Percentiles rank a stretch among this genome's conserved stretches.
Evolutionary conservation across 2,797 vertebrate species (phyloP).

Genomic region (Valencia hispanica): DNA sequence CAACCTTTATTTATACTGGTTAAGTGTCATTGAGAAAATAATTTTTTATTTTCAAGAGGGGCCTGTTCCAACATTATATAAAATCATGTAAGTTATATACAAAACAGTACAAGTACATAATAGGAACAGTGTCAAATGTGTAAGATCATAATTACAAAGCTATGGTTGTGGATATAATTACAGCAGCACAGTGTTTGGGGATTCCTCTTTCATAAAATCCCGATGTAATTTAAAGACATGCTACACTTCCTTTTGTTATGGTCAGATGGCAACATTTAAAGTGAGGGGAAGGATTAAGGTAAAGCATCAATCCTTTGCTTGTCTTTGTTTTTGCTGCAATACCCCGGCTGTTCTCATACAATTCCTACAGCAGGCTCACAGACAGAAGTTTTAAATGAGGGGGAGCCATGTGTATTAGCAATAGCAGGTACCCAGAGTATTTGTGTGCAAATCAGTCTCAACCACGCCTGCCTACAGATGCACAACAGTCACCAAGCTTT

Average conservation of each 20-base stretch:
- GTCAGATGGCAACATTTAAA: not conserved
- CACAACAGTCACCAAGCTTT: not conserved
- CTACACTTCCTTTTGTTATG: not conserved
- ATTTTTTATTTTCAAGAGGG: not conserved
- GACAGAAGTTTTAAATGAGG: not conserved
- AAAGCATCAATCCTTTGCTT: not conserved
- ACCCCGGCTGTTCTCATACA: not conserved
- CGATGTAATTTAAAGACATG: not conserved
- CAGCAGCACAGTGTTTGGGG: not conserved
- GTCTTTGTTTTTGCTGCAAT: not conserved
- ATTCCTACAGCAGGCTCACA: not conserved
- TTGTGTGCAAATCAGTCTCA: not conserved
- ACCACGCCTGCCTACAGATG: not conserved
- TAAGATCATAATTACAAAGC: not conserved
- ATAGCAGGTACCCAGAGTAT: not conserved
- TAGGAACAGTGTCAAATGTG: not conserved
- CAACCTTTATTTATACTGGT: too few relatives aligned
- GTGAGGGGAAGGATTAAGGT: not conserved
- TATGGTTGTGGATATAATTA: not conserved
- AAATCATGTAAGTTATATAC: not conserved
- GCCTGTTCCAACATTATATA: not conserved
- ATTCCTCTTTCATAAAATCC: not conserved
- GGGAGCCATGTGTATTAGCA: not conserved
- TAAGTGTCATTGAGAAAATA: not conserved
- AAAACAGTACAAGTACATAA: not conserved